Evolutionary conservation across 1,140 invertebrate species (phyloP), one percentile per base, ranked within the genome.

Genomic region (Trichonephila inaurata): DNA sequence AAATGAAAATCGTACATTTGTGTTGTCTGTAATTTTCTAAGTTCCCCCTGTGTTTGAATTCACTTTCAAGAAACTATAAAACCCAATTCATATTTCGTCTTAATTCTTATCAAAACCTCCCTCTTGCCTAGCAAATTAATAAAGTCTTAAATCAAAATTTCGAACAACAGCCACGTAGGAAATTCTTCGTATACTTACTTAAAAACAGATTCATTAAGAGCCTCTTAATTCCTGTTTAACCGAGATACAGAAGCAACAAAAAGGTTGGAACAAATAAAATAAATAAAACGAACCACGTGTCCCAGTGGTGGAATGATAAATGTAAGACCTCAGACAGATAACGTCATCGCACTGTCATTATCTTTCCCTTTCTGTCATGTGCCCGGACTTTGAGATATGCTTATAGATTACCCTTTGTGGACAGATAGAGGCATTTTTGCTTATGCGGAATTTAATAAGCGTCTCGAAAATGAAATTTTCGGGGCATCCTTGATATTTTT

Each of bases 321-420:
- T 60, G 82, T 19, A 85, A 60, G 82, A 19, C 21, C n/a, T n/a
- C n/a, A 24, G 21, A 24, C n/a, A 58, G 82, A 51, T 51, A 85
- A 24, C 44, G 82, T 85, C 82, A 51, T 60, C 44, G 44, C 2
- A 58, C 44, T 60, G 82, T 60, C 82, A 60, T 85, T 85, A 85
- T 60, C 82, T 51, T 58, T 85, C 58, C 51, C 44, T 85, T 85
- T 7, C 10, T 85, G 82, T 58, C 82, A 85, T 24, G 18, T 85
- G 44, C 82, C 21, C 1, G n/a, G 21, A 60, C 24, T 58, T 85
- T 60, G 51, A 24, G n/a, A 24, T 24, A 60, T 44, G 19, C 82
- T 85, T 85, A 60, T 85, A 24, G n/a, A 85, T 85, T 60, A 85
- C n/a, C 19, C 82, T 24, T 85, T n/a, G 0, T n/a, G 28, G 69